Base-by-base conservation (phyloP, 92 coral and sea anemone species). In the Blastomussa wellsi region DNA sequence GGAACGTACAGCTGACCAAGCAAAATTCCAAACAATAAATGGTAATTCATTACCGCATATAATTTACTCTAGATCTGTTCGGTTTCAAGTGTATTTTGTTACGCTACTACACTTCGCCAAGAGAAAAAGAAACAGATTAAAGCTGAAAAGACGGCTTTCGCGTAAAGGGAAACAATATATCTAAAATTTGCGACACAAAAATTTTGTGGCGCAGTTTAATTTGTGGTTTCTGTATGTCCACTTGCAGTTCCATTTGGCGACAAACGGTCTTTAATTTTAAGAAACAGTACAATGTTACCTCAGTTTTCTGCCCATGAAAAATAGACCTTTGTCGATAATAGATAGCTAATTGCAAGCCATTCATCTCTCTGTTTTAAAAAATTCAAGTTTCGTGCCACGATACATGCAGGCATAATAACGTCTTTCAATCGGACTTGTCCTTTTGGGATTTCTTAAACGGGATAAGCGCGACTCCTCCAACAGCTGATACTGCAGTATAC, bases 401-500 rank as follows among this genome's bases (percentile, higher is more conserved):
- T 7, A 36, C 47, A 8, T 3, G 15, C 19, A 44, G 10, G 29
- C 74, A 77, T 14, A 51, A 15, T 14, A 51, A 51, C 22, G 65
- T n/a, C 52, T 7, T 47, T 81, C 77, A 96, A 78, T 96, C 99
- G 5, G 98, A 92, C 81, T 96, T 96, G 78, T 87, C 89, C 70
- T 96, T 96, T 29, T 88, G 93, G 39, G 92, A 74, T 88, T 94
- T 96, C 79, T 90, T 86, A 80, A 96, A 96, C 72, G 98, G 95
- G 17, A 88, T 92, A 19, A 96, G 72, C 10, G 98, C 96, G 55
- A 92, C 90, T 74, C 98, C 98, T 31, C 98, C 93, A 48, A 94
- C 98, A 14, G 94, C 89, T 20, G 94, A 80, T 1, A 92, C 98
- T 2, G 93, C 99, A 44, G 91, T 79, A 70, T 86, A 92, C 0